Conservation (phyloP, 1,140 invertebrate species). For the Periplaneta americana region DNA sequence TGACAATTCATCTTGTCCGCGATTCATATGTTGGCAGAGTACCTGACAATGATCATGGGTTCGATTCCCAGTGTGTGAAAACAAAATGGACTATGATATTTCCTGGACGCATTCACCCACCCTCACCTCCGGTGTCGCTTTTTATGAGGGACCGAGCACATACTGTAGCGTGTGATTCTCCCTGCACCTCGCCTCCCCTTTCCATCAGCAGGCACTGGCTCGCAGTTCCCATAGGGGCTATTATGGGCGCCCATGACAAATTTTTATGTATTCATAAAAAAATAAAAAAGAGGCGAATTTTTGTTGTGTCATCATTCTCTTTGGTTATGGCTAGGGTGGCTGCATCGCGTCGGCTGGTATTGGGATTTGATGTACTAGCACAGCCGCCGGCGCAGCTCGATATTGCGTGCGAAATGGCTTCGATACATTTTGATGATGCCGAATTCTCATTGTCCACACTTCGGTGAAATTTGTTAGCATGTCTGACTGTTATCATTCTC, state of each 20-base stretch:
- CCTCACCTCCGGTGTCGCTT: not conserved
- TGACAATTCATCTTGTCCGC: not conserved
- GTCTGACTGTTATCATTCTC: too few species aligned
- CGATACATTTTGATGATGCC: not conserved
- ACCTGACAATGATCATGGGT: not conserved
- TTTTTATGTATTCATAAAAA: constrained; percentile 17
- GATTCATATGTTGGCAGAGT: not conserved
- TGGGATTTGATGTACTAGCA: not conserved
- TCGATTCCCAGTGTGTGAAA: not conserved
- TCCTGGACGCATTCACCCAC: not conserved
- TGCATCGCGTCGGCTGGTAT: not conserved
- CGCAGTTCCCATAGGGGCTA: constrained; percentile 2
- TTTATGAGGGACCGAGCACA: not conserved
- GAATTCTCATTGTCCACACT: not conserved
- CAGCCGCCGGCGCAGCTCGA: not conserved
- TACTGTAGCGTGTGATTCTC: not conserved
- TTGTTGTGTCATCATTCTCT: constrained; percentile 7
- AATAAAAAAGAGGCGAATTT: not conserved
- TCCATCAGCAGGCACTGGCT: not conserved
- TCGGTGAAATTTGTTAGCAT: not conserved
- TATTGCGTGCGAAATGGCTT: not conserved
- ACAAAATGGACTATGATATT: not conserved
- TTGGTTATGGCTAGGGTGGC: not conserved
- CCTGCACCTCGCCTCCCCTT: not conserved
- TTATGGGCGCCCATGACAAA: constrained; percentile 16